phyloP scores from a whole-genome alignment of 2,113 vertebrate genomes.

The Onychostoma macrolepis region DNA sequence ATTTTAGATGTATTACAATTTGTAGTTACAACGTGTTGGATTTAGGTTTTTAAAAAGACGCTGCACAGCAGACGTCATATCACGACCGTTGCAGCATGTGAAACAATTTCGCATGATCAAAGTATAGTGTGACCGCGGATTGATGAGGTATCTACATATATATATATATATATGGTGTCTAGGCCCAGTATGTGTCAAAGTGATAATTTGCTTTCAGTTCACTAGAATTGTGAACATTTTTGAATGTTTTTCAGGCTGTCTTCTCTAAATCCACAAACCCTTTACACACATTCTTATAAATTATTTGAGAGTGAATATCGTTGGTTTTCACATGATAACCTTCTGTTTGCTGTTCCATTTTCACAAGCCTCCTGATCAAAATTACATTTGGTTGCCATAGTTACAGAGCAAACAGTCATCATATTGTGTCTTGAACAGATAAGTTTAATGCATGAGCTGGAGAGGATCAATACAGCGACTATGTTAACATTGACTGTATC shows the following conservation, averaged over 20 bases:
- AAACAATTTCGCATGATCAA: too few species aligned
- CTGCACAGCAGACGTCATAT: too few species aligned
- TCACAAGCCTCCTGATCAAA: background rate
- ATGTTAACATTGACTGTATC: background rate
- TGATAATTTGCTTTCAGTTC: too few species aligned
- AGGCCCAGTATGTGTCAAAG: background rate
- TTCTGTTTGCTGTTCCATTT: background rate
- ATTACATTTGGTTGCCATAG: constrained; percentile 47
- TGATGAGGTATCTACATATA: too few species aligned
- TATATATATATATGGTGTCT: too few species aligned
- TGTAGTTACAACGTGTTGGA: too few species aligned
- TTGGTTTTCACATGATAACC: background rate
- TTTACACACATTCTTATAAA: background rate
- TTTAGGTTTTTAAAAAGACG: too few species aligned
- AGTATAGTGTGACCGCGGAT: too few species aligned
- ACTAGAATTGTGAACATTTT: background rate
- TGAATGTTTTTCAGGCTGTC: background rate
- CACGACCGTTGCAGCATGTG: too few species aligned
- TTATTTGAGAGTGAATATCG: background rate
- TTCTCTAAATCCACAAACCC: background rate
- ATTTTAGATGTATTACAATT: too few species aligned
- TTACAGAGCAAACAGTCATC: constrained; percentile 42
- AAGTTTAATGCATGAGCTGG: constrained; percentile 22
- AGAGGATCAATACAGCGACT: constrained; percentile 3
- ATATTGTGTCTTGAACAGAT: constrained; percentile 23